These are phyloP conservation scores for Trichacis sp. DNA, from an alignment of 2,888 invertebrate species.

Conservation along the genomic window DNA sequence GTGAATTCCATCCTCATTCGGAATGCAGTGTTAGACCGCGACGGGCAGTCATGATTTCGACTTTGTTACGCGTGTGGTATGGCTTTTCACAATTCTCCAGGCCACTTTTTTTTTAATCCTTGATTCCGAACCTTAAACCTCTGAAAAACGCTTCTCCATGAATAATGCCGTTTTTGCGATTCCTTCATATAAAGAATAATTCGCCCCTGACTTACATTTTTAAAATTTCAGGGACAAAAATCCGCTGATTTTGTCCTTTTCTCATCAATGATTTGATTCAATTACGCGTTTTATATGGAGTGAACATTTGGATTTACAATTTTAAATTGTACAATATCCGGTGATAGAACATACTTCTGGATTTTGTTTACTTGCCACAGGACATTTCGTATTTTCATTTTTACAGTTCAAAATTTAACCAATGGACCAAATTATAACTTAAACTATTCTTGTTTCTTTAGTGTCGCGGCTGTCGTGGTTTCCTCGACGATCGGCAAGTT, in stretches of 20 bases:
- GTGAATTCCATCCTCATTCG: conserved; percentile 57
- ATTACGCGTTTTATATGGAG: too few species aligned
- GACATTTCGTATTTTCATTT: too few species aligned
- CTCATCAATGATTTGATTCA: background rate
- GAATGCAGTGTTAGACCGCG: conserved; percentile 54
- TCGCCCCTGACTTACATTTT: conserved; percentile 3
- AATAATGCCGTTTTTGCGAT: background rate
- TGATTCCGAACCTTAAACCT: too few species aligned
- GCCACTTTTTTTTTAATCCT: too few species aligned
- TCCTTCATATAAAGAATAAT: background rate
- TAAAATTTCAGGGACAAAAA: background rate
- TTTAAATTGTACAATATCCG: too few species aligned
- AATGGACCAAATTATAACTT: too few species aligned
- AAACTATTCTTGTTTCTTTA: conserved; percentile 39
- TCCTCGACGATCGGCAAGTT: conserved; percentile 44
- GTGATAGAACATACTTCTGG: too few species aligned
- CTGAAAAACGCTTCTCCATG: too few species aligned
- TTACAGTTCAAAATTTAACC: too few species aligned
- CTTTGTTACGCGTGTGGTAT: conserved; percentile 59
- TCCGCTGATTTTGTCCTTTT: background rate
- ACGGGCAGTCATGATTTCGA: conserved; percentile 57
- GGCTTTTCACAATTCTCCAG: too few species aligned
- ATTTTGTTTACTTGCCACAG: too few species aligned
- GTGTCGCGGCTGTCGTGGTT: conserved; percentile 46
- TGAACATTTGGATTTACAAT: too few species aligned